Conservation (phyloP, 1,140 invertebrate genomes). For the Papilio machaon region DNA sequence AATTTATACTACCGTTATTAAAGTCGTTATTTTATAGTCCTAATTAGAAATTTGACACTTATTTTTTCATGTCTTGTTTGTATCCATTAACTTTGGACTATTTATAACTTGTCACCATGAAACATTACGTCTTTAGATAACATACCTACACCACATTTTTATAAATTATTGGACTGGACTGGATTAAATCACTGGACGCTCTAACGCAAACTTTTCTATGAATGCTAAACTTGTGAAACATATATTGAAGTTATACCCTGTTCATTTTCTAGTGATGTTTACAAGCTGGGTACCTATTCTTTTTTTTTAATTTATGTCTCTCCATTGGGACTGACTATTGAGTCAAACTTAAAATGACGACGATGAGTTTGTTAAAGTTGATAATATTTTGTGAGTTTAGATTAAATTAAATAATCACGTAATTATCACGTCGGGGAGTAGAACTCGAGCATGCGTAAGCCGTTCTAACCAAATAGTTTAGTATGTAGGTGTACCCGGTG, state of each 20-base stretch:
- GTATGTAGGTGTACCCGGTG: too few relatives aligned
- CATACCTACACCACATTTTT: not conserved
- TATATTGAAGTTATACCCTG: not conserved
- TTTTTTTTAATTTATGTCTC: too few relatives aligned
- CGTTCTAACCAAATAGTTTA: too few relatives aligned
- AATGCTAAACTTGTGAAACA: not conserved
- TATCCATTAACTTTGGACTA: not conserved
- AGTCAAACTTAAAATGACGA: too few relatives aligned
- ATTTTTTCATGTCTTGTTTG: not conserved
- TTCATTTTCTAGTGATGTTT: too few relatives aligned
- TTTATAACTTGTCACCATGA: not conserved
- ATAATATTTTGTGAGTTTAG: too few relatives aligned
- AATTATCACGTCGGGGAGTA: too few relatives aligned
- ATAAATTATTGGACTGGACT: not conserved
- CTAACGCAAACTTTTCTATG: not conserved
- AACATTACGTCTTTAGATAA: not conserved
- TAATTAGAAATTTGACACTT: slow-evolving; percentile 32
- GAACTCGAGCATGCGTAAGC: too few relatives aligned
- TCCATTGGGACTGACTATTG: too few relatives aligned
- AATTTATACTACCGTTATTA: slow-evolving; percentile 11
- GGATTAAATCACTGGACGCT: not conserved
- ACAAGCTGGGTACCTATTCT: too few relatives aligned
- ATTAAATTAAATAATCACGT: too few relatives aligned
- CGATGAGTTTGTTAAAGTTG: too few relatives aligned
- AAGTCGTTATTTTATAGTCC: slow-evolving; percentile 50